phyloP scores from a whole-genome alignment of 2,797 vertebrate genomes.

The Poeciliopsis infans region DNA sequence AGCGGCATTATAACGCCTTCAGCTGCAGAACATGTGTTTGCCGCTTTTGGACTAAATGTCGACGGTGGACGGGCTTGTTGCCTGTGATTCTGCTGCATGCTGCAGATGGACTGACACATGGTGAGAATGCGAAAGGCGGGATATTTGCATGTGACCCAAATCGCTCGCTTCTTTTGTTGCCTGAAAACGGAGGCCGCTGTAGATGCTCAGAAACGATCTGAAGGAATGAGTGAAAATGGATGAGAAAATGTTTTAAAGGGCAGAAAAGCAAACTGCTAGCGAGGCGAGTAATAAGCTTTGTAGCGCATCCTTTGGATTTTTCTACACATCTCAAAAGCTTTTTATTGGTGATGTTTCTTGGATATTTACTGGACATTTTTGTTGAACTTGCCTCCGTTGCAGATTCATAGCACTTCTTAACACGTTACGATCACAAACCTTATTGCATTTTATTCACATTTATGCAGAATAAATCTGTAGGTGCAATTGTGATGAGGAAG shows the following conservation, averaged over 20 bases:
- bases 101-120: constrained; percentile 88
- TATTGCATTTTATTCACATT: neutral
- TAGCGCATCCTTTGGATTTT: neutral
- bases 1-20: constrained; percentile 44
- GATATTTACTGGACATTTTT: neutral
- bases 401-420: neutral
- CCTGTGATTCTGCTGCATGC: constrained; percentile 75
- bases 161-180: constrained; percentile 55
- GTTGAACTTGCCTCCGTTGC: neutral
- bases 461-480: neutral
- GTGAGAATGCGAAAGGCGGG: constrained; percentile 80
- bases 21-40: constrained; percentile 68
- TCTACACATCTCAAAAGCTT: neutral
- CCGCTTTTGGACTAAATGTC: constrained; percentile 69
- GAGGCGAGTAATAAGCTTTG: neutral
- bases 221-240: too few species aligned
- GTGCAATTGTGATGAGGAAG: neutral
- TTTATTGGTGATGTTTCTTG: neutral
- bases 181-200: constrained; percentile 41
- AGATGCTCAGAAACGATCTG: too few species aligned
- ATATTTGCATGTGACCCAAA: constrained; percentile 85
- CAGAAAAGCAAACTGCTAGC: neutral
- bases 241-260: too few species aligned
- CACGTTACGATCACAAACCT: neutral
- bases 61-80: constrained; percentile 79